Conservation (phyloP, 2,888 invertebrate genomes). For the Coelinius sp. region DNA sequence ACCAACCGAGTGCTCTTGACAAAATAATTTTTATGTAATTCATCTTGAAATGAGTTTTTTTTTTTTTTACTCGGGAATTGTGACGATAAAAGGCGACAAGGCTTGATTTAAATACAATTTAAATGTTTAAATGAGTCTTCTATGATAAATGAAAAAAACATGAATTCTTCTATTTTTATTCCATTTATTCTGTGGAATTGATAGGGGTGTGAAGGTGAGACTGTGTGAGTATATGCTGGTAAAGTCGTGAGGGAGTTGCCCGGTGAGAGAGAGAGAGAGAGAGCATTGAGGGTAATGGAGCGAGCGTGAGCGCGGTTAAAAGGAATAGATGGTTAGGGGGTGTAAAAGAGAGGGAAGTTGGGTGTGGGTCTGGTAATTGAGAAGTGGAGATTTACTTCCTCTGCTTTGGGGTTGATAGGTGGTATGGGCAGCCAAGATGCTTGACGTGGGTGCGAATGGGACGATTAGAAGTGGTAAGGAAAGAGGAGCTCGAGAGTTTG, state of each 20-base stretch:
- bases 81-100: no score
- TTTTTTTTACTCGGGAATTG: no score
- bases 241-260: conserved; percentile 24
- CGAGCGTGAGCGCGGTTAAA: conserved; percentile 49
- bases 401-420: conserved; percentile 37
- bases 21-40: neutral
- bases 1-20: neutral
- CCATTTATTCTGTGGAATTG: neutral
- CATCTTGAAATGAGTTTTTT: neutral
- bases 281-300: conserved; percentile 61
- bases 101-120: no score
- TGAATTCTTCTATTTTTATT: no score
- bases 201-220: neutral
- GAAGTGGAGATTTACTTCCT: conserved; percentile 69
- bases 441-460: conserved; percentile 59
- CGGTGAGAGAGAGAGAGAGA: no score
- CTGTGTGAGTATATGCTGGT: neutral
- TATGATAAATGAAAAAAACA: neutral
- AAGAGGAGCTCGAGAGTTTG: conserved; percentile 45
- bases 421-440: conserved; percentile 49
- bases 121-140: no score
- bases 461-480: conserved; percentile 50
- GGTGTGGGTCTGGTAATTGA: conserved; percentile 64
- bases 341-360: conserved; percentile 37
- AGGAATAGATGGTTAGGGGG: conserved; percentile 33